Conservation (phyloP, 2,113 vertebrate species). For the Notiomystis cincta region DNA sequence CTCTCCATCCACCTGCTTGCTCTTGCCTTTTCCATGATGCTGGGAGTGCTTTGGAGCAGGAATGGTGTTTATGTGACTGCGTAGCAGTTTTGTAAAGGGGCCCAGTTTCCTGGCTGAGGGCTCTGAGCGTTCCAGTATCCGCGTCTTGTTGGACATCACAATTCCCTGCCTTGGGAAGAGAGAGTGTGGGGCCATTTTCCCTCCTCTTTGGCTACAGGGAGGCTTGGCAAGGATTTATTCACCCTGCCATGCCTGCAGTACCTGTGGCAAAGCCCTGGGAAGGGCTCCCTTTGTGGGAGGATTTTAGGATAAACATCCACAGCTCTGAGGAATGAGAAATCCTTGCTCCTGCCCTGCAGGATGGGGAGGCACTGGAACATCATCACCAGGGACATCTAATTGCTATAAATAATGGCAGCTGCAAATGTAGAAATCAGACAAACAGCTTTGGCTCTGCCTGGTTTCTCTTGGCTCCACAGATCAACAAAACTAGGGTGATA, state of each 20-base stretch:
- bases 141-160: background rate
- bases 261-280: background rate
- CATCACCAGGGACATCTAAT: background rate
- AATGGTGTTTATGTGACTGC: background rate
- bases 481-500: background rate
- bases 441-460: background rate
- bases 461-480: background rate
- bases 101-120: background rate
- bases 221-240: background rate
- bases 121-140: background rate
- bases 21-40: background rate
- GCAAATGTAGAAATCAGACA: background rate
- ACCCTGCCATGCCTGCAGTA: background rate
- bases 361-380: background rate
- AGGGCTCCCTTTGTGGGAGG: background rate
- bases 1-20: background rate
- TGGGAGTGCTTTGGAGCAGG: background rate
- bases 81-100: background rate
- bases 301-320: background rate
- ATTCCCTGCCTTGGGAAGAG: background rate
- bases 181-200: fast-evolving
- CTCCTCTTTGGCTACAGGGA: background rate
- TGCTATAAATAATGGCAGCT: background rate
- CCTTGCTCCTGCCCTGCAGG: background rate
- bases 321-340: background rate